A percentile compares a stretch with the other conserved stretches of the same genome.
phyloP scores from a whole-genome alignment of 2,888 invertebrate genomes.

The Noctuana brunneofusca region DNA sequence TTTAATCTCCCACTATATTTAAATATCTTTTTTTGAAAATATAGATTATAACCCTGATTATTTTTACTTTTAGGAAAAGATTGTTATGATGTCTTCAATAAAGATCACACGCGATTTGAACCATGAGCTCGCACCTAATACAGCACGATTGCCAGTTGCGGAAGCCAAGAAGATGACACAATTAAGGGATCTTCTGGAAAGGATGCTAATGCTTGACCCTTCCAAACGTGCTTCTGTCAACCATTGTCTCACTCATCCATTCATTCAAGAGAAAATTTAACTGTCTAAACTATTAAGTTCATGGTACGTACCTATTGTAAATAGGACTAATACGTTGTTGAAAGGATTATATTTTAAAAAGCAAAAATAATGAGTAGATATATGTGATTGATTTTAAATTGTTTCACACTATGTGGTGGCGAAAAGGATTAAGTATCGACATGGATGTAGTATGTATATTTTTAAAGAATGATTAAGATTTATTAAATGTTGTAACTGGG shows the following conservation, averaged over 20 bases:
- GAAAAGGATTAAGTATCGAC: not conserved
- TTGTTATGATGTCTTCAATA: slow-evolving; percentile 96
- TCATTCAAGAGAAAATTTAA: slow-evolving; percentile 96
- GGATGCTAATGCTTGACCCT: slow-evolving; percentile 95
- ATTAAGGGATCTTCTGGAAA: slow-evolving; percentile 95
- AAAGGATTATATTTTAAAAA: not conserved
- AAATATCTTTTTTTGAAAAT: too few species aligned
- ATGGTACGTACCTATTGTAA: not conserved
- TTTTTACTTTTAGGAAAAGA: slow-evolving; percentile 92
- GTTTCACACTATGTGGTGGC: not conserved
- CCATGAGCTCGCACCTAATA: slow-evolving; percentile 91
- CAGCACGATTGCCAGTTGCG: slow-evolving; percentile 93
- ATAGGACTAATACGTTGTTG: not conserved
- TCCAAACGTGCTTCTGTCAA: slow-evolving; percentile 96
- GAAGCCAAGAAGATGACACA: slow-evolving; percentile 96
- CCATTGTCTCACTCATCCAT: slow-evolving; percentile 96
- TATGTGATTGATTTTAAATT: not conserved
- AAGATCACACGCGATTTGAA: slow-evolving; percentile 93
- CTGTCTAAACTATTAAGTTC: not conserved
- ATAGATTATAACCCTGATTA: not conserved
- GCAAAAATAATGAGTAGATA: not conserved
- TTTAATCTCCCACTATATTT: too few species aligned
- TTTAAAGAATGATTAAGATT: too few species aligned
- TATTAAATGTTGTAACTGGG: not conserved
- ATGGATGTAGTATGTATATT: too few species aligned